These are phyloP conservation scores for Chrysodeixis includens DNA, from an alignment of 2,888 invertebrate species.

Conservation along the genomic window DNA sequence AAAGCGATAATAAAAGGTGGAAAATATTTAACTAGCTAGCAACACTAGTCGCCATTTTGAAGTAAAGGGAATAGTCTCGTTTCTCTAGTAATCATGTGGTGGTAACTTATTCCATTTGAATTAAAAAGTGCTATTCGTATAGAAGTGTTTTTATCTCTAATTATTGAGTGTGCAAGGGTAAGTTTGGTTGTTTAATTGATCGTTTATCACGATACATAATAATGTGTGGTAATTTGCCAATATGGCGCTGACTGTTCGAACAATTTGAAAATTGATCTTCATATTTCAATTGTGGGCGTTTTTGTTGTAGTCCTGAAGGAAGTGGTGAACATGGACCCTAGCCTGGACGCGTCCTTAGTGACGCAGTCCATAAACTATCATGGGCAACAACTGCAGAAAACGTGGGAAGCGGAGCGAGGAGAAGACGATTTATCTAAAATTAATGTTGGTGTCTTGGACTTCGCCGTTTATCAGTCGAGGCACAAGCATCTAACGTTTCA, in stretches of 20 bases:
- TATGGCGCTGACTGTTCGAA: constrained; percentile 52
- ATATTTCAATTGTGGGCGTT: constrained; percentile 1
- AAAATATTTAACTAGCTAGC: not conserved
- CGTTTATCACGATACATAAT: not conserved
- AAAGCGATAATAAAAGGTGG: too few relatives aligned
- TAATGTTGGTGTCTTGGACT: constrained; percentile 90
- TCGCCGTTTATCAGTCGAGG: constrained; percentile 93
- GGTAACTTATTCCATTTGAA: constrained; percentile 12
- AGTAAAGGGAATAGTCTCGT: not conserved
- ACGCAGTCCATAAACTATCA: constrained; percentile 94
- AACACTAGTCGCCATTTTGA: constrained; percentile 36
- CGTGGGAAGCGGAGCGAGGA: constrained; percentile 95
- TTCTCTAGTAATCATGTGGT: constrained; percentile 12
- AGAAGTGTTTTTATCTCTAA: constrained; percentile 8
- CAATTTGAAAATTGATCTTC: not conserved
- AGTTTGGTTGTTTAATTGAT: constrained; percentile 10
- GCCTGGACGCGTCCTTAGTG: constrained; percentile 88
- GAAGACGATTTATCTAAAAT: constrained; percentile 92
- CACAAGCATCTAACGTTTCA: constrained; percentile 95
- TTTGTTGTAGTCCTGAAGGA: constrained; percentile 54
- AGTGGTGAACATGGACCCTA: constrained; percentile 73
- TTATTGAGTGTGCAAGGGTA: constrained; percentile 27
- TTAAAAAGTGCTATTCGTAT: constrained; percentile 2
- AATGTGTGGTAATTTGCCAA: constrained; percentile 36
- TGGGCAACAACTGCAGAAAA: constrained; percentile 95